phyloP scores from a whole-genome alignment of 2,113 vertebrate species.

The Dasyornis broadbenti region DNA sequence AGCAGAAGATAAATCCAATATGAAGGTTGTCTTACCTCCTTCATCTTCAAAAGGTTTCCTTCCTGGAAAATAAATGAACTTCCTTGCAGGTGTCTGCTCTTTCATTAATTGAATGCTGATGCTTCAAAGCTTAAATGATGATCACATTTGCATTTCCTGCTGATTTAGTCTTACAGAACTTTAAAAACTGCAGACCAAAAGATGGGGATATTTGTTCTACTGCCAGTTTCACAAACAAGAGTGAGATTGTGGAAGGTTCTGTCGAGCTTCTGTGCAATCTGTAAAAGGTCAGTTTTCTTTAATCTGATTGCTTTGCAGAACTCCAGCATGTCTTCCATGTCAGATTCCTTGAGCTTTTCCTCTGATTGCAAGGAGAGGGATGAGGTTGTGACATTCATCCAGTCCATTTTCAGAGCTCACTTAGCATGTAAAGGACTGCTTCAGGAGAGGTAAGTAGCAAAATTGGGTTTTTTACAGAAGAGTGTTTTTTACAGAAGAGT shows the following conservation, averaged over 20 bases:
- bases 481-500: not conserved
- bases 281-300: not conserved
- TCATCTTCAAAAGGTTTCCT: not conserved
- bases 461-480: not conserved
- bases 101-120: not conserved
- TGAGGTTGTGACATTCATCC: conserved; percentile 71
- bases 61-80: not conserved
- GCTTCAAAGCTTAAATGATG: not conserved
- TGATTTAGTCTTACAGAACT: not conserved
- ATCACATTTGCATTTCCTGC: conserved; percentile 11
- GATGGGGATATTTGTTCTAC: not conserved
- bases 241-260: not conserved
- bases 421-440: conserved; percentile 62
- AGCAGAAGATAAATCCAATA: not conserved
- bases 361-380: conserved; percentile 17
- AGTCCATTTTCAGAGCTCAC: conserved; percentile 85
- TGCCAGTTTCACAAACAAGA: not conserved
- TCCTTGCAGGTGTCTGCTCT: not conserved
- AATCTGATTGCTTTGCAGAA: conserved; percentile 55
- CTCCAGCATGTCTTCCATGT: not conserved
- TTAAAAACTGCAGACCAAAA: not conserved
- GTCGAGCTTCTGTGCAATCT: not conserved
- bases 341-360: not conserved
- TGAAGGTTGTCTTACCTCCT: not conserved
- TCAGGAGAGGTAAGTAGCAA: conserved; percentile 69